Evolutionary conservation across 2,888 invertebrate species (phyloP).

Genomic region (Diarsia rubi): DNA sequence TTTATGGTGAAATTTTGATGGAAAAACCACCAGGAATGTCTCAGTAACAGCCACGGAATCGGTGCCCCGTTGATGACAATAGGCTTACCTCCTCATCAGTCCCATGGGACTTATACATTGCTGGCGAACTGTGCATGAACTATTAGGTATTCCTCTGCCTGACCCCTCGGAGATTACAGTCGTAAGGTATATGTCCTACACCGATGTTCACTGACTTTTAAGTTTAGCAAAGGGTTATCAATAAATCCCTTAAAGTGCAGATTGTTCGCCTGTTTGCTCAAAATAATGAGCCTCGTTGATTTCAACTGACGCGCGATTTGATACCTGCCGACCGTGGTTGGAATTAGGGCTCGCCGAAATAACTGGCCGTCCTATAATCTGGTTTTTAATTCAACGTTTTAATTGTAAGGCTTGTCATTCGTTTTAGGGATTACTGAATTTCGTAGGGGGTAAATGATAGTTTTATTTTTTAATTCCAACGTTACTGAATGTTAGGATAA

Average conservation of each 20-base stretch:
- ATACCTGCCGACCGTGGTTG: constrained; percentile 22
- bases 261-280: constrained; percentile 10
- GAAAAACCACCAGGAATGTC: too few species aligned
- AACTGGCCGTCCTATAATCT: constrained; percentile 1
- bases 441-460: not conserved
- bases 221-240: not conserved
- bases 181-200: too few species aligned
- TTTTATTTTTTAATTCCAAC: not conserved
- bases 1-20: too few species aligned
- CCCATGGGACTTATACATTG: too few species aligned
- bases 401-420: constrained; percentile 1
- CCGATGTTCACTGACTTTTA: not conserved
- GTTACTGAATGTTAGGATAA: not conserved
- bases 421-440: not conserved
- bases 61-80: too few species aligned
- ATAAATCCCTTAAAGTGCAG: not conserved
- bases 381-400: constrained; percentile 12
- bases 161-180: too few species aligned
- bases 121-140: too few species aligned
- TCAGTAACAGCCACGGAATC: too few species aligned
- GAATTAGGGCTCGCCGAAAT: constrained; percentile 1
- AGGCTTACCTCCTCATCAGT: too few species aligned
- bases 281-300: constrained; percentile 55
- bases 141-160: too few species aligned
- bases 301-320: constrained; percentile 35